phyloP scores from a whole-genome alignment of 2,113 vertebrate genomes.

The Oriolus oriolus region DNA sequence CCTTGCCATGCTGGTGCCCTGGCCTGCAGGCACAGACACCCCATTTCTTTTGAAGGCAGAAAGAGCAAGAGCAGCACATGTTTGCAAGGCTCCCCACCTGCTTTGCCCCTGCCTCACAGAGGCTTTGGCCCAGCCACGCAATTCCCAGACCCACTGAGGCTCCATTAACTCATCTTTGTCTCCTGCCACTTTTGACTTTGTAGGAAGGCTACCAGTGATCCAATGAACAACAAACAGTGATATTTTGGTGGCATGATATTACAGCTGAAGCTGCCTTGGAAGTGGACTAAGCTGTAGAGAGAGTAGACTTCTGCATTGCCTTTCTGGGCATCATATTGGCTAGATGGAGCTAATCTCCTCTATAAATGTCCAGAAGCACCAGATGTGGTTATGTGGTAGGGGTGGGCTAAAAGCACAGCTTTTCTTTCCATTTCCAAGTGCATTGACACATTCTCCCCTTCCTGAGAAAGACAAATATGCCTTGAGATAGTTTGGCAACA shows the following conservation, averaged over 20 bases:
- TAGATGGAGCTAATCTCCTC: neutral
- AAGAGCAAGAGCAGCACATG: neutral
- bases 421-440: neutral
- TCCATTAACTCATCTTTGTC: neutral
- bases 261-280: neutral
- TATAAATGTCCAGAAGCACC: neutral
- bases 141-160: neutral
- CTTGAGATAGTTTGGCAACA: constrained; percentile 42
- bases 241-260: neutral
- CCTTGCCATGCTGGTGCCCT: neutral
- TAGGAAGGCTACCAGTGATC: neutral
- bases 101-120: neutral
- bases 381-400: neutral
- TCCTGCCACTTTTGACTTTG: neutral
- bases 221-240: neutral
- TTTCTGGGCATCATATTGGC: neutral
- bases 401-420: neutral
- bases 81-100: neutral
- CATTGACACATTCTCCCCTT: neutral
- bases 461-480: neutral
- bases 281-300: neutral
- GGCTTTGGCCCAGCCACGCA: neutral
- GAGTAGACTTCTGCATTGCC: neutral
- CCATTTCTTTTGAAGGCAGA: neutral
- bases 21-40: neutral